Conservation (phyloP, 1,140 invertebrate genomes). For the Plectrocnemia conspersa region DNA sequence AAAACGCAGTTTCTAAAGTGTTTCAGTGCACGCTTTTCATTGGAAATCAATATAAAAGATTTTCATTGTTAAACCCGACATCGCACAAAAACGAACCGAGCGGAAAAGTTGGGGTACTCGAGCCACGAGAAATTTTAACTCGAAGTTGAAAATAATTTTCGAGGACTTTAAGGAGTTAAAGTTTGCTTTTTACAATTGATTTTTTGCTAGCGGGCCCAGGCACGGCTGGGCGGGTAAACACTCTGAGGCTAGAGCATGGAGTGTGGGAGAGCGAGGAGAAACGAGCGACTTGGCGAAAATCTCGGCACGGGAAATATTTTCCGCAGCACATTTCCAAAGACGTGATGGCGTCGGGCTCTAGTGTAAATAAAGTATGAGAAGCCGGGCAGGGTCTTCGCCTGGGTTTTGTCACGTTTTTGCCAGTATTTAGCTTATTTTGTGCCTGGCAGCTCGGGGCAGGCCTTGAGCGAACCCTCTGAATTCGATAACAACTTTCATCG, state of each 20-base stretch:
- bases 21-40: conserved; percentile 7
- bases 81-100: conserved; percentile 16
- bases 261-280: background rate
- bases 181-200: conserved; percentile 23
- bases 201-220: conserved; percentile 4
- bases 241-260: background rate
- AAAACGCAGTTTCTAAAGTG: no score
- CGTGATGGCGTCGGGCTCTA: background rate
- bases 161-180: conserved; percentile 22
- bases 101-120: conserved; percentile 4
- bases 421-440: background rate
- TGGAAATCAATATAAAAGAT: conserved; percentile 21
- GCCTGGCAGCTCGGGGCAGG: no score
- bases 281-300: conserved; percentile 3
- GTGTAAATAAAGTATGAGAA: conserved; percentile 9
- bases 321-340: conserved; percentile 5
- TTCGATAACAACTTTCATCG: no score
- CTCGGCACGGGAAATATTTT: conserved; percentile 3
- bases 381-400: background rate
- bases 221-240: background rate
- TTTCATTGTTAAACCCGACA: background rate
- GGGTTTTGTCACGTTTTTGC: conserved; percentile 2
- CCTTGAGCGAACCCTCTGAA: no score
- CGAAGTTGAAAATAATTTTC: conserved; percentile 19
- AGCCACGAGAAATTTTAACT: conserved; percentile 5